Evolutionary conservation across 2,797 vertebrate species (phyloP).

Genomic region (Jordanella pulchra): DNA sequence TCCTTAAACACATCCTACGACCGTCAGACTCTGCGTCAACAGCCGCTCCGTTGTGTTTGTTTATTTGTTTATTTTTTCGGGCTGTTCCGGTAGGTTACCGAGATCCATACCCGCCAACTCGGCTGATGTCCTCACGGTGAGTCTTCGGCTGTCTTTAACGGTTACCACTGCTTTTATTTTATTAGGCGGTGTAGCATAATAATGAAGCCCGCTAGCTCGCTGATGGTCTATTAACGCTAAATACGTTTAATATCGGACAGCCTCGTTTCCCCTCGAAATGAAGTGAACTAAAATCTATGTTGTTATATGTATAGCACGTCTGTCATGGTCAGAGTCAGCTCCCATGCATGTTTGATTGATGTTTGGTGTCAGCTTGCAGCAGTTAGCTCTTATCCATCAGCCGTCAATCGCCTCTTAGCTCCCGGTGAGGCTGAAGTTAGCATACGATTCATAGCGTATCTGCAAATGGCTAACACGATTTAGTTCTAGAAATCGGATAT

Average conservation of each 20-base stretch:
- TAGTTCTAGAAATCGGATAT: neutral
- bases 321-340: neutral
- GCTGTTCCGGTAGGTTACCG: conserved; percentile 7
- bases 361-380: conserved; percentile 19
- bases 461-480: neutral
- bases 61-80: conserved; percentile 23
- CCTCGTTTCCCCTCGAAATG: neutral
- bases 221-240: neutral
- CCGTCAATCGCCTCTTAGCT: conserved; percentile 1
- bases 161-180: no score
- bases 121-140: conserved; percentile 40
- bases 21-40: conserved; percentile 55
- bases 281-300: rapidly evolving
- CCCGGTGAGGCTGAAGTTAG: neutral
- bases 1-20: conserved; percentile 43
- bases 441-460: neutral
- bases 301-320: rapidly evolving
- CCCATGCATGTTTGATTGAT: conserved; percentile 45
- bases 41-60: conserved; percentile 19
- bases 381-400: neutral
- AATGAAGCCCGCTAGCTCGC: conserved; percentile 20
- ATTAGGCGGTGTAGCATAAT: neutral
- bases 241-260: conserved; percentile 48
- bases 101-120: neutral
- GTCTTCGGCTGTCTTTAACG: conserved; percentile 11